Conservation (phyloP, 1,140 invertebrate species). For the Drosophila orosa region DNA sequence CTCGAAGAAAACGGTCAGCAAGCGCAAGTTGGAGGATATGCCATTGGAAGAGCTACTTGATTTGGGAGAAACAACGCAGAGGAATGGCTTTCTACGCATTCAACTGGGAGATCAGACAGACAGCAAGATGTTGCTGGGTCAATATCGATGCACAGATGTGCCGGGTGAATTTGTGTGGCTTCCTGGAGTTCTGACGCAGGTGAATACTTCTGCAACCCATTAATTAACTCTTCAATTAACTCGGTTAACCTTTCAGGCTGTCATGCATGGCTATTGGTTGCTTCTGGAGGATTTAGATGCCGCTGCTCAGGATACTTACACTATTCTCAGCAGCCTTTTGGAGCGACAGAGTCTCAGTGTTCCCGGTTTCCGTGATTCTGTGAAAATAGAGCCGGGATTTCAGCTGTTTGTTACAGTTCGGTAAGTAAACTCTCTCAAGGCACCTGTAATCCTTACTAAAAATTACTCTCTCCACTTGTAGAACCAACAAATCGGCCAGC, state of each 20-base stretch:
- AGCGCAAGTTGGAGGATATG: slow-evolving; percentile 45
- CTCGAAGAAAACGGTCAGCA: slow-evolving; percentile 36
- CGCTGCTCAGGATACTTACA: slow-evolving; percentile 96
- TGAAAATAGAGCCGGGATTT: slow-evolving; percentile 92
- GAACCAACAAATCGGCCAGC: slow-evolving; percentile 84
- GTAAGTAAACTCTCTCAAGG: slow-evolving; percentile 83
- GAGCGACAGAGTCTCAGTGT: slow-evolving; percentile 93
- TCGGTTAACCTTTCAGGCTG: slow-evolving; percentile 89
- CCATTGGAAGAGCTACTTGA: slow-evolving; percentile 48
- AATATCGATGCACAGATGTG: slow-evolving; percentile 97
- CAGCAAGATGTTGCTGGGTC: slow-evolving; percentile 96
- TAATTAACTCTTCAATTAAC: not conserved
- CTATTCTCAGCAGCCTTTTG: slow-evolving; percentile 93
- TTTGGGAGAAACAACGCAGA: slow-evolving; percentile 29
- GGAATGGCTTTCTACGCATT: slow-evolving; percentile 86
- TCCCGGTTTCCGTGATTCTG: slow-evolving; percentile 93
- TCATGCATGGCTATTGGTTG: slow-evolving; percentile 95
- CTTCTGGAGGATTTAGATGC: slow-evolving; percentile 98
- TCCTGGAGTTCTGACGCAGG: slow-evolving; percentile 94
- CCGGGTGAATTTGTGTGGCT: slow-evolving; percentile 99
- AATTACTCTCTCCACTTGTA: slow-evolving; percentile 1
- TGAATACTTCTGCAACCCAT: slow-evolving; percentile 56
- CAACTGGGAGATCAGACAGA: slow-evolving; percentile 99
- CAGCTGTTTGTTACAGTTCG: slow-evolving; percentile 96
- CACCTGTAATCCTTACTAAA: not conserved